These are phyloP conservation scores for Melinopterus prodromus DNA, from an alignment of 2,888 invertebrate genomes.

Conservation along the genomic window DNA sequence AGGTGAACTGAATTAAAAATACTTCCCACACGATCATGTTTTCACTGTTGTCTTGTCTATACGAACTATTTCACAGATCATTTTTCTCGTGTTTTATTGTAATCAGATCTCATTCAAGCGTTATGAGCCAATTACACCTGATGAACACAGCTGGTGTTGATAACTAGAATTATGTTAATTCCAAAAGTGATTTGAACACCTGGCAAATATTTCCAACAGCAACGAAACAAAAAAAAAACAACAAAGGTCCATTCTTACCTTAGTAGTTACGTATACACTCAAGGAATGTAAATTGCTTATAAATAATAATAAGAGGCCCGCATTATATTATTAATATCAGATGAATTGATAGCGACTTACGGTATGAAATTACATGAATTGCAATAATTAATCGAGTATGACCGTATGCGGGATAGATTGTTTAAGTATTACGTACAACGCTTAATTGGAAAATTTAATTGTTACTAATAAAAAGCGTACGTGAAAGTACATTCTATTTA, in stretches of 20 bases:
- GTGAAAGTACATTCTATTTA: neutral
- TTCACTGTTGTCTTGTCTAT: neutral
- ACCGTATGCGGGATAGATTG: neutral
- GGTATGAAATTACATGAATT: neutral
- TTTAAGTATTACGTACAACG: neutral
- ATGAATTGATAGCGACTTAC: neutral
- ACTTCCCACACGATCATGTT: neutral
- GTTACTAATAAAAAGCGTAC: neutral
- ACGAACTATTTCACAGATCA: neutral
- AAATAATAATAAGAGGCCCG: neutral
- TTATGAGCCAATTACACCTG: neutral
- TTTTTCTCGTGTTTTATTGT: neutral
- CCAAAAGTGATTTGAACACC: neutral
- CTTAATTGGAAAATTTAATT: neutral
- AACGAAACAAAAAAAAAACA: neutral
- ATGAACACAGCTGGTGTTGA: neutral
- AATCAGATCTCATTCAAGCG: neutral
- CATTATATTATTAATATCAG: neutral
- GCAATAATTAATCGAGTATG: neutral
- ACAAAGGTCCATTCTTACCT: neutral
- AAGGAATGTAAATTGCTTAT: slow-evolving; percentile 4
- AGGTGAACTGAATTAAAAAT: neutral
- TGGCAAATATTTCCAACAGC: neutral
- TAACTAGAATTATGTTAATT: neutral
- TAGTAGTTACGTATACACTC: neutral